Percentiles rank a stretch among this genome's conserved stretches.
phyloP scores from a whole-genome alignment of 2,888 invertebrate genomes.

The Eledona agricola region DNA sequence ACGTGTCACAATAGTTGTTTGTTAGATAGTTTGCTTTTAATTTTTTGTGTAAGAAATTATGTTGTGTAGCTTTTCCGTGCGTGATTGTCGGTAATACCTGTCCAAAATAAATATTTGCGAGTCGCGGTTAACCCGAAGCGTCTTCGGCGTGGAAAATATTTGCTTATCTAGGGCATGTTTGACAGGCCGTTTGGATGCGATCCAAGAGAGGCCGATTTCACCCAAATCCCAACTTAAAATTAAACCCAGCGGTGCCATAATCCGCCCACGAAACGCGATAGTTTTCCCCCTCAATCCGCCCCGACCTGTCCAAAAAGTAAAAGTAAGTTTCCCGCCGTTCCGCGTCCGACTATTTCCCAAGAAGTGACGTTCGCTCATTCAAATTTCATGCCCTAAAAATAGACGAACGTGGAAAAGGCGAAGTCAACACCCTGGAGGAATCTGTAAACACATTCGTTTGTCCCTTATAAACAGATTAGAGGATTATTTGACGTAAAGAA shows the following conservation, averaged over 20 bases:
- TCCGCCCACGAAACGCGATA: neutral
- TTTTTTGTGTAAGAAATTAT: too few relatives aligned
- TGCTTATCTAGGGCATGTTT: constrained; percentile 11
- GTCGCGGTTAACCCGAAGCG: constrained; percentile 11
- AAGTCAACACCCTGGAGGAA: constrained; percentile 33
- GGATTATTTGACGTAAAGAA: constrained; percentile 9
- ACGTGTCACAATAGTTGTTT: too few relatives aligned
- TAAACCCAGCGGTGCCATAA: constrained; percentile 16
- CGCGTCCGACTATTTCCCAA: constrained; percentile 26
- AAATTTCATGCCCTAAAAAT: constrained; percentile 31
- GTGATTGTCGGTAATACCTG: constrained; percentile 26
- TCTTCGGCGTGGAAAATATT: constrained; percentile 23
- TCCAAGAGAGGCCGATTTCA: constrained; percentile 14
- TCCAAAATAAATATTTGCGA: constrained; percentile 25
- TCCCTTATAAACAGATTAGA: constrained; percentile 31
- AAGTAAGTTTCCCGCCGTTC: too few relatives aligned
- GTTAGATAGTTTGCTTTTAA: too few relatives aligned
- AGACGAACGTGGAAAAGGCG: constrained; percentile 4
- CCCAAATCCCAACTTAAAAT: constrained; percentile 24
- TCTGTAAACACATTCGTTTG: constrained; percentile 28
- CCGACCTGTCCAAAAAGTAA: too few relatives aligned
- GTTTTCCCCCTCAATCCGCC: too few relatives aligned
- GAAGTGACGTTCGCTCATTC: constrained; percentile 28
- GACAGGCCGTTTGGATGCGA: constrained; percentile 12
- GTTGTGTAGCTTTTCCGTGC: too few relatives aligned